These are phyloP conservation scores for Athrips mouffetella DNA, from an alignment of 2,888 invertebrate species.

Conservation along the genomic window DNA sequence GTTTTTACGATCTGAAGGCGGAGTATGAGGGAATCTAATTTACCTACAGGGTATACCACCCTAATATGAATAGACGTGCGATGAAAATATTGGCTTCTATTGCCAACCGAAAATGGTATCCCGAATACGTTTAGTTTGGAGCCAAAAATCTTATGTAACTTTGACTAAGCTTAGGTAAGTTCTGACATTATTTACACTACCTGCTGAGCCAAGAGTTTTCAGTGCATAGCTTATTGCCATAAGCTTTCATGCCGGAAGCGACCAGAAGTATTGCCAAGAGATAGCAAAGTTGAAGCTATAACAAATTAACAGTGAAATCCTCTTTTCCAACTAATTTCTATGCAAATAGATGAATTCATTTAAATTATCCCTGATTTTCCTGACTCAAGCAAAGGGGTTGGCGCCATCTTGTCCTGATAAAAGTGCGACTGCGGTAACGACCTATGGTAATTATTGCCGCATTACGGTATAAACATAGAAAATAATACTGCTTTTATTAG, in stretches of 20 bases:
- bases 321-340: no score
- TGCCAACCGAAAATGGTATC: neutral
- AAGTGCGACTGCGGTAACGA: neutral
- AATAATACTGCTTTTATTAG: neutral
- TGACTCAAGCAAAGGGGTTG: neutral
- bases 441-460: constrained; percentile 16
- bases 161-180: neutral
- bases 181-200: neutral
- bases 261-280: neutral
- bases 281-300: neutral
- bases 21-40: constrained; percentile 5
- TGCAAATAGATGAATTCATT: no score
- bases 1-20: constrained; percentile 16
- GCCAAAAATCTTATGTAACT: constrained; percentile 1
- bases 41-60: neutral
- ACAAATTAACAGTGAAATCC: neutral
- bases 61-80: constrained; percentile 9
- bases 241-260: no score
- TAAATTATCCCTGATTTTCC: no score
- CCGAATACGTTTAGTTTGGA: neutral
- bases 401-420: neutral
- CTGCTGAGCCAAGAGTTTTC: neutral
- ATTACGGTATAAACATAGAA: constrained; percentile 9
- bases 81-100: constrained; percentile 1
- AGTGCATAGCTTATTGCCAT: neutral